These are phyloP conservation scores for Carassius auratus DNA, from an alignment of 2,113 vertebrate species.

Conservation along the genomic window DNA sequence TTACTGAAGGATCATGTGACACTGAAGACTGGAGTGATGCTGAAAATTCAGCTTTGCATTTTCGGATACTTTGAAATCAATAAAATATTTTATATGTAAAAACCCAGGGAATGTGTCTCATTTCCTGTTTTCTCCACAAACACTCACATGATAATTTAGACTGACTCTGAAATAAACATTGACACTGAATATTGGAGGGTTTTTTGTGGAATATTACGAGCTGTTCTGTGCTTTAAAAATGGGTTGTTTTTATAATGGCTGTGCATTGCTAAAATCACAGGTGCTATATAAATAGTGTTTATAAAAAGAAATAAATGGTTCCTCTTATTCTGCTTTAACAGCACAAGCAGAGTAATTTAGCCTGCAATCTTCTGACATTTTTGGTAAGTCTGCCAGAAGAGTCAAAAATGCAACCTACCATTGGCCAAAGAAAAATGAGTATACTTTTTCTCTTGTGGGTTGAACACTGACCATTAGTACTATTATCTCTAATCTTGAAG, in stretches of 20 bases:
- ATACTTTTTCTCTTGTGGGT: not conserved
- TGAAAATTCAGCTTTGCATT: not conserved
- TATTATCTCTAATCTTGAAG: not conserved
- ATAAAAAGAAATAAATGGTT: not conserved
- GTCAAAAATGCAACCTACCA: not conserved
- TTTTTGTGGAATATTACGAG: not conserved
- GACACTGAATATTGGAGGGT: too few relatives aligned
- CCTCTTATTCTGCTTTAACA: not conserved
- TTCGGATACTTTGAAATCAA: not conserved
- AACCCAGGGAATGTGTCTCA: not conserved
- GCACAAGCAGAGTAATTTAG: not conserved
- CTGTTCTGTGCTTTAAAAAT: not conserved
- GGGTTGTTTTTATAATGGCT: not conserved
- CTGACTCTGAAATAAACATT: not conserved
- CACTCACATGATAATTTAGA: not conserved
- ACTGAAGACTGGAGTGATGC: not conserved
- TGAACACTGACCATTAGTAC: not conserved
- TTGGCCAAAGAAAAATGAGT: slow-evolving; percentile 8
- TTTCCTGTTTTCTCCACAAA: not conserved
- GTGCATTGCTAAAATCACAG: not conserved
- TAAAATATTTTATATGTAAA: not conserved
- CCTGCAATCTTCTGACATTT: slow-evolving; percentile 18
- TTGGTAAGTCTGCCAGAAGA: not conserved
- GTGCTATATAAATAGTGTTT: not conserved
- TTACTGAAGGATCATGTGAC: not conserved